Base-by-base conservation (phyloP, 2,113 vertebrate genomes). In the Pollachius pollachius region DNA sequence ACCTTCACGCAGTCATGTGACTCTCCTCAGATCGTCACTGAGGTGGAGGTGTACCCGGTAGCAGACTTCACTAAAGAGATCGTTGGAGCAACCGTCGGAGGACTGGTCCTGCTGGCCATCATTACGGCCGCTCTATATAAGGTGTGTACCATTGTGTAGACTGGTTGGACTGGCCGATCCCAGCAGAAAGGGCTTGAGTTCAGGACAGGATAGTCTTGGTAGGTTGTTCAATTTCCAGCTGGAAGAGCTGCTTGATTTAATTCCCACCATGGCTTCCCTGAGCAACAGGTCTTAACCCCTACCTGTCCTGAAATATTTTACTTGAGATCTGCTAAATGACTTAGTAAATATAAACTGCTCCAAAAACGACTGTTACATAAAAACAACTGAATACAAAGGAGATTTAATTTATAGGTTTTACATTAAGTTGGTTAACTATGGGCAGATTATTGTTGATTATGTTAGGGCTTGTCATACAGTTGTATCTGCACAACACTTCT, bases 1-100 rank as follows among this genome's bases (percentile, higher is more conserved):
- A 5, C 54, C 15, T 3, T 16, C 23, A 23, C 23, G 23, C 23
- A 23, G n/a, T 13, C 15, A n/a, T 16, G 54, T 57, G n/a, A 16
- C 12, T 30, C n/a, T 18, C 23, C 23, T 18, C 70, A 95, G 95
- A 80, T 85, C 59, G 83, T 81, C 41, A 89, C 85, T 0, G 79
- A 84, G n/a, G 81, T 96, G 5, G 93, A 94, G 64, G 82, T 93
- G 3, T 84, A 81, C 69, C 34, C 83, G 21, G 69, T 83, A n/a
- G 81, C 83, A 1, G 59, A 91, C 15, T 88, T 90, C 2, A 73
- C 90, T 15, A 90, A 87, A 70, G 83, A 90, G 54, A 76, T 93
- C 0, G 63, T 89, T 0, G 92, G 94, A 62, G 93, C 93, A 67
- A 87, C 66, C 0, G 25, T 91, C 23, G 94, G 93, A 37, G 95